phyloP scores from a whole-genome alignment of 2,888 invertebrate species.

The Lasioglossum malachurum region DNA sequence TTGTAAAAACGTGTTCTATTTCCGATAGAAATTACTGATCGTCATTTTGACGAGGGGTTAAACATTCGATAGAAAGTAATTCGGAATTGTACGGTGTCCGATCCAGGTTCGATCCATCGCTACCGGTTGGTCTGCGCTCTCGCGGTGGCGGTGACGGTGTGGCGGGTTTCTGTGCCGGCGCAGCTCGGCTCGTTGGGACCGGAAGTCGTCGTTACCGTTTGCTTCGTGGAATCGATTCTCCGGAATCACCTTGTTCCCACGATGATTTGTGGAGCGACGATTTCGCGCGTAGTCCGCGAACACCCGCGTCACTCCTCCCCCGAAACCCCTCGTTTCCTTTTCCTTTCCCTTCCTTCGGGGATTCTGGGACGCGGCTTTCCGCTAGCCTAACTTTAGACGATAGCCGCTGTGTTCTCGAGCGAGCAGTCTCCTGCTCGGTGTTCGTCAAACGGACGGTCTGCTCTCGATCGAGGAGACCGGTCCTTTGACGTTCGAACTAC shows the following conservation, averaged over 20 bases:
- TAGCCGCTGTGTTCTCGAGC: background rate
- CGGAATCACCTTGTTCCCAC: constrained; percentile 81
- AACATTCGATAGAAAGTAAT: background rate
- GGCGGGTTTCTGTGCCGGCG: constrained; percentile 2
- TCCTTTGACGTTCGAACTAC: background rate
- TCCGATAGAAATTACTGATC: background rate
- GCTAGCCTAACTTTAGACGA: constrained; percentile 10
- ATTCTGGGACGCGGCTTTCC: background rate
- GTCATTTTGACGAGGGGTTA: no score
- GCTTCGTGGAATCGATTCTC: constrained; percentile 73
- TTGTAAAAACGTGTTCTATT: background rate
- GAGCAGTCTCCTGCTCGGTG: background rate
- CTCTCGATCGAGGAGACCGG: background rate
- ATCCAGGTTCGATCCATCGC: background rate
- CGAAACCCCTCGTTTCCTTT: background rate
- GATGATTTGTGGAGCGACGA: constrained; percentile 74
- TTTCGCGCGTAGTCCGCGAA: constrained; percentile 41
- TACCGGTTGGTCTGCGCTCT: background rate
- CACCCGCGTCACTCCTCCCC: background rate
- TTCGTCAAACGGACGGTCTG: background rate
- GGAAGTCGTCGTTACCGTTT: constrained; percentile 75
- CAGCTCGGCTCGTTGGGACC: constrained; percentile 57
- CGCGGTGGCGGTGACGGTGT: background rate
- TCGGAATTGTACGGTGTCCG: background rate
- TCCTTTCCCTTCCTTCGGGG: background rate